Percentiles rank a stretch among this genome's conserved stretches.
phyloP scores from a whole-genome alignment of 2,888 invertebrate species.

The Sericinus montela region DNA sequence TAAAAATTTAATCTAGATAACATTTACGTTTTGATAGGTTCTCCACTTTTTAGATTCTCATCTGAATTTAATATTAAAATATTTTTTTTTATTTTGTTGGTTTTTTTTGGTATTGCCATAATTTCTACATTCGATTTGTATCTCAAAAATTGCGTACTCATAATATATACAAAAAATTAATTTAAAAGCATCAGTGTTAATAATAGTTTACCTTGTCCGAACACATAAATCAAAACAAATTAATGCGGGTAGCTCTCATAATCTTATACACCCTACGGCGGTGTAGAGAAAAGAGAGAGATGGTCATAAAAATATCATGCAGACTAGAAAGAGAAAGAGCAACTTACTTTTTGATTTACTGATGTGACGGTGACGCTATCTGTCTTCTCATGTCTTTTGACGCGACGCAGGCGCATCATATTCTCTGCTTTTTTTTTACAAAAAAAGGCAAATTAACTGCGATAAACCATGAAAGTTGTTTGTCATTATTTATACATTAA shows the following conservation, averaged over 20 bases:
- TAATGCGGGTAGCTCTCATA: conserved; percentile 50
- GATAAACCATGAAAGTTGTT: background rate
- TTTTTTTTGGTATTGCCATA: no score
- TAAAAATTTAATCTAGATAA: no score
- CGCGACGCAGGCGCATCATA: conserved; percentile 27
- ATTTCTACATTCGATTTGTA: no score
- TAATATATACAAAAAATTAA: no score
- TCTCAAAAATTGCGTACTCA: no score
- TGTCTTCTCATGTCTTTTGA: conserved; percentile 39
- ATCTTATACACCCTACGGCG: conserved; percentile 34
- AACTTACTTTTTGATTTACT: conserved; percentile 56
- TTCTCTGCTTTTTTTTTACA: background rate
- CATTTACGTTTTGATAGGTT: no score
- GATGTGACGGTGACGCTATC: conserved; percentile 43
- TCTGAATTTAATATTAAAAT: no score
- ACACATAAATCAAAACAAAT: conserved; percentile 53
- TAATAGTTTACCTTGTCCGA: conserved; percentile 28
- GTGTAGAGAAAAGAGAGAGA: conserved; percentile 41
- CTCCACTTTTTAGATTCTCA: no score
- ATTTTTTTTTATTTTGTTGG: no score
- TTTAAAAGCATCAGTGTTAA: background rate
- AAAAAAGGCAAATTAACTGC: background rate
- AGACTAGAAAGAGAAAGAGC: conserved; percentile 26
- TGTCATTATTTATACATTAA: no score
- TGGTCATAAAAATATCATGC: conserved; percentile 23